Conservation (phyloP, 2,888 invertebrate species). For the Gisinianus flammeolus region DNA sequence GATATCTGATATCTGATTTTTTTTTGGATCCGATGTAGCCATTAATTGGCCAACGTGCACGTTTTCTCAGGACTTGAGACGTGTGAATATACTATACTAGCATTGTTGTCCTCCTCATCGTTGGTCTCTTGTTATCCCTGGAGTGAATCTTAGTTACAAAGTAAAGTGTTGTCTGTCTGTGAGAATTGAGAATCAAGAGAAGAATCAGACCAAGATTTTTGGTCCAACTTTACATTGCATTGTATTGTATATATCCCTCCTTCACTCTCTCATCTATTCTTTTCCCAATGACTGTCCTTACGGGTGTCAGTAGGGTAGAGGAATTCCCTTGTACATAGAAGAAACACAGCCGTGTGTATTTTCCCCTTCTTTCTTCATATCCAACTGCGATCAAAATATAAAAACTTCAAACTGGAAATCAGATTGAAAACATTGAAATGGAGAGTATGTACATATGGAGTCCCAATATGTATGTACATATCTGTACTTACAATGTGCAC, state of each 20-base stretch:
- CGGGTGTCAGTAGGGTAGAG: constrained; percentile 34
- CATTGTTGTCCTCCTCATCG: constrained; percentile 5
- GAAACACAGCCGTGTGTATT: too few species aligned
- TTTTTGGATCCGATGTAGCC: constrained; percentile 14
- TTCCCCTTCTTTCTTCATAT: too few species aligned
- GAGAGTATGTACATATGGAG: too few species aligned
- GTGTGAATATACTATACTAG: neutral
- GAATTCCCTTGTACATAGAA: constrained; percentile 28
- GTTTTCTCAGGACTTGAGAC: constrained; percentile 19
- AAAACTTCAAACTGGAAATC: too few species aligned
- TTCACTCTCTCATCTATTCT: too few species aligned
- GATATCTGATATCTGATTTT: neutral
- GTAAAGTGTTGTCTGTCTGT: too few species aligned
- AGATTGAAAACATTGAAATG: too few species aligned
- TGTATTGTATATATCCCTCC: too few species aligned
- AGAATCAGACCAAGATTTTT: neutral
- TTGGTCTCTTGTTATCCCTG: constrained; percentile 31
- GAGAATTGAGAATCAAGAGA: constrained; percentile 10
- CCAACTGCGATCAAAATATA: constrained; percentile 35
- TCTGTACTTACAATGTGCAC: too few species aligned
- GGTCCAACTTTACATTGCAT: too few species aligned
- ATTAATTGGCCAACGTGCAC: constrained; percentile 31
- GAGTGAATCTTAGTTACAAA: constrained; percentile 35
- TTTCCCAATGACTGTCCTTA: constrained; percentile 27
- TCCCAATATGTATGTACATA: too few species aligned